A percentile compares a stretch with the other conserved stretches of the same genome.
phyloP scores from a whole-genome alignment of 2,113 vertebrate species.

The Urocynchramus pylzowi region DNA sequence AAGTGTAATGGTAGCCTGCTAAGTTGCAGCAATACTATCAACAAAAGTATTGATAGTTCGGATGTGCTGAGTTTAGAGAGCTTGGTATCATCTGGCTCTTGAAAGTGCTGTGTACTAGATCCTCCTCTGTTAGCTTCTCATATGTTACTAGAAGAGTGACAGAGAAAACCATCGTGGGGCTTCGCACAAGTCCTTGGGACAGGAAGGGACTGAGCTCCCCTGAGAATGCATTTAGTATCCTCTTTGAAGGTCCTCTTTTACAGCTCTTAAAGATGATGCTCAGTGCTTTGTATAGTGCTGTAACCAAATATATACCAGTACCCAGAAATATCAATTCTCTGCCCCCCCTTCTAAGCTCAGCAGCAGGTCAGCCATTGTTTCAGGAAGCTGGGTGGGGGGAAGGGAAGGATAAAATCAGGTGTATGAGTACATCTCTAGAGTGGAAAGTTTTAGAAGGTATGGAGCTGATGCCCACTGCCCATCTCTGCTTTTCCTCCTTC shows the following conservation, averaged over 20 bases:
- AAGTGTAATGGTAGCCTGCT: background rate
- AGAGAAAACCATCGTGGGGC: background rate
- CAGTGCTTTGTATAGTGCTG: background rate
- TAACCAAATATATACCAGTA: background rate
- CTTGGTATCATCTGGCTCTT: background rate
- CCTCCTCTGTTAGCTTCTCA: background rate
- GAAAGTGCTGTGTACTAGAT: background rate
- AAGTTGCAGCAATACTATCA: background rate
- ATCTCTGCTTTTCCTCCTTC: background rate
- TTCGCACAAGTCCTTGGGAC: background rate
- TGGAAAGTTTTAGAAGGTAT: background rate
- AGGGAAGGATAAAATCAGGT: background rate
- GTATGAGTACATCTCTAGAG: background rate
- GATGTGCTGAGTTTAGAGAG: background rate
- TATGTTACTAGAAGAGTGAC: background rate
- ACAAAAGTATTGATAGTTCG: background rate
- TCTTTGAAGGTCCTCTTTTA: background rate
- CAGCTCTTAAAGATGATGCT: background rate
- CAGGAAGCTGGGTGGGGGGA: fast-evolving
- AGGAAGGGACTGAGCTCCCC: background rate
- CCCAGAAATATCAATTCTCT: background rate
- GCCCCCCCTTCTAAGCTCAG: background rate
- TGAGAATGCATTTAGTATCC: background rate
- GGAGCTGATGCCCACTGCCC: background rate
- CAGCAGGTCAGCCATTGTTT: background rate